phyloP scores from a whole-genome alignment of 2,888 invertebrate genomes.

The Amphipyra berbera region DNA sequence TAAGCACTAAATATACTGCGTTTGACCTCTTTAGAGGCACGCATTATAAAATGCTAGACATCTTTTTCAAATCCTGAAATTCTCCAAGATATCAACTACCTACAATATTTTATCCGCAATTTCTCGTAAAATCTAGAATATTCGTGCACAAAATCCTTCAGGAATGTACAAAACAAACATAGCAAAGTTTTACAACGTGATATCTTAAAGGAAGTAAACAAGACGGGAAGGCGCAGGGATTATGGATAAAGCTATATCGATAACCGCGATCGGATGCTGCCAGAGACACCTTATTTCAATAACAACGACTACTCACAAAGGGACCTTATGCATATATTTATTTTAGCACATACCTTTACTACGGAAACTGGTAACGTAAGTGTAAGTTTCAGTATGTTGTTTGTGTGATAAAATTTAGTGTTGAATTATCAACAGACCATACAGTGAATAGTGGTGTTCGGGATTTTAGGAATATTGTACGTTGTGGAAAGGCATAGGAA shows the following conservation, averaged over 20 bases:
- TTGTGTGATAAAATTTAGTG: slow-evolving; percentile 13
- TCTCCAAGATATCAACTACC: too few species aligned
- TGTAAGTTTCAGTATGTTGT: slow-evolving; percentile 26
- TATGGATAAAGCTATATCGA: slow-evolving; percentile 78
- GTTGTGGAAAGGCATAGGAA: too few species aligned
- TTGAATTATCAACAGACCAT: background rate
- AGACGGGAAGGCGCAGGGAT: slow-evolving; percentile 68
- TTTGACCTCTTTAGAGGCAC: too few species aligned
- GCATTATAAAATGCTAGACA: background rate
- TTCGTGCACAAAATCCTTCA: slow-evolving; percentile 33
- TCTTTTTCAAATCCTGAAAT: too few species aligned
- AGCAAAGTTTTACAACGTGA: slow-evolving; percentile 61
- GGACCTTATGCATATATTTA: slow-evolving; percentile 73
- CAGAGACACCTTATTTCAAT: slow-evolving; percentile 82
- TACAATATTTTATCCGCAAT: too few species aligned
- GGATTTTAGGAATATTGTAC: background rate
- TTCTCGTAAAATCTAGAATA: slow-evolving; percentile 1
- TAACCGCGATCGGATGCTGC: slow-evolving; percentile 75
- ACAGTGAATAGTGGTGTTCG: background rate
- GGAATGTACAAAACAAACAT: slow-evolving; percentile 46
- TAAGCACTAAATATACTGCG: too few species aligned
- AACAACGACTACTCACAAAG: slow-evolving; percentile 78
- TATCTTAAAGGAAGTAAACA: slow-evolving; percentile 71
- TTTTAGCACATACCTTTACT: slow-evolving; percentile 67
- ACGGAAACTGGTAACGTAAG: slow-evolving; percentile 42